A percentile compares a stretch with the other conserved stretches of the same genome.
Evolutionary conservation across 2,888 invertebrate genomes (phyloP).

Genomic region (Tortricodes alternella): DNA sequence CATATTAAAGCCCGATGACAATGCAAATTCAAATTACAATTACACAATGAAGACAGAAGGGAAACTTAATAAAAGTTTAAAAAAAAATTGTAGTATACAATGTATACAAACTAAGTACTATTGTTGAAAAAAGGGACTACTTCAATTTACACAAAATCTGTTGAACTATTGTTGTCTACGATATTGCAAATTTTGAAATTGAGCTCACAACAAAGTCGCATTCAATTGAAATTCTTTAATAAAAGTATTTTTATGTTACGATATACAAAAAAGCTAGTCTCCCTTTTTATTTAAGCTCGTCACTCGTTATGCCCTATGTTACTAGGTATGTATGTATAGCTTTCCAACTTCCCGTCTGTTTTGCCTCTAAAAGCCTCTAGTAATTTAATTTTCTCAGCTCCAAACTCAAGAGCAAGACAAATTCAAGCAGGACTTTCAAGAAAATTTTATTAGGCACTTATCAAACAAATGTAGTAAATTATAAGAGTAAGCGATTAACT

Average conservation of each 20-base stretch:
- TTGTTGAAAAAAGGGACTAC: too few relatives aligned
- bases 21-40: too few relatives aligned
- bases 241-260: background rate
- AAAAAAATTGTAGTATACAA: too few relatives aligned
- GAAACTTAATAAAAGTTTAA: too few relatives aligned
- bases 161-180: too few relatives aligned
- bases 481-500: background rate
- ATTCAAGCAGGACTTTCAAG: slow-evolving; percentile 9
- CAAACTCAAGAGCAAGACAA: slow-evolving; percentile 32
- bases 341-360: slow-evolving; percentile 31
- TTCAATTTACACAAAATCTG: too few relatives aligned
- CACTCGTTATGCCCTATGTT: too few relatives aligned
- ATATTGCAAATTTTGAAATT: too few relatives aligned
- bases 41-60: too few relatives aligned
- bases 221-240: background rate
- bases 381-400: slow-evolving; percentile 53
- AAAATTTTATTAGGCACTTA: slow-evolving; percentile 8
- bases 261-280: background rate
- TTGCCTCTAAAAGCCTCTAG: slow-evolving; percentile 52
- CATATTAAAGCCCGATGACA: too few relatives aligned
- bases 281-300: background rate
- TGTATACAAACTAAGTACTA: too few relatives aligned
- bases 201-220: too few relatives aligned
- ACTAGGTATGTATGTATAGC: background rate
- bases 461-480: background rate